Conservation (phyloP, 1,140 invertebrate genomes). For the Zaprionus ornatus region DNA sequence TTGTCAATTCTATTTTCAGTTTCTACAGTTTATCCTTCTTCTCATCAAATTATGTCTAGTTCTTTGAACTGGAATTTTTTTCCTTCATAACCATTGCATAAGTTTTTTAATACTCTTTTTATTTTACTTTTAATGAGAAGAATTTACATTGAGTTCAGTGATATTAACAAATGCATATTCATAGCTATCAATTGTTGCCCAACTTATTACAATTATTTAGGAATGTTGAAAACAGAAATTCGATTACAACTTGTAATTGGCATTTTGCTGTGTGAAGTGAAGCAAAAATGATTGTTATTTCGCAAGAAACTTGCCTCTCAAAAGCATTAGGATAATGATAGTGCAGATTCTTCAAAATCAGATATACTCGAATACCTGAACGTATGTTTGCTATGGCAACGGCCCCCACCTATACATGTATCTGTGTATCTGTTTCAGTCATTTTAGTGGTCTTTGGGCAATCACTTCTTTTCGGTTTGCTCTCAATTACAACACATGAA, state of each 20-base stretch:
- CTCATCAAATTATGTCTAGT: too few relatives aligned
- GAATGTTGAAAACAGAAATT: neutral
- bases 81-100: neutral
- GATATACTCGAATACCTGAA: neutral
- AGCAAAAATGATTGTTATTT: conserved; percentile 1
- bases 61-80: too few relatives aligned
- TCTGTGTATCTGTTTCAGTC: conserved; percentile 10
- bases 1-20: too few relatives aligned
- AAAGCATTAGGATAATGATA: neutral
- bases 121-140: neutral
- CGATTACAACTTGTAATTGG: neutral
- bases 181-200: neutral
- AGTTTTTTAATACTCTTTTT: neutral
- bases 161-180: neutral
- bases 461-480: conserved; percentile 28
- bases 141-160: neutral
- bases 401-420: neutral
- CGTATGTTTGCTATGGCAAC: neutral
- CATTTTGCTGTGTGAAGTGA: conserved; percentile 3
- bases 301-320: neutral
- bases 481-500: conserved; percentile 59
- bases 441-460: conserved; percentile 13
- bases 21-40: too few relatives aligned
- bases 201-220: neutral
- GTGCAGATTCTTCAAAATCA: conserved; percentile 4